A percentile compares a stretch with the other conserved stretches of the same genome.
Evolutionary conservation across 2,888 invertebrate genomes (phyloP).

Genomic region (Drosophila nr. fundita): DNA sequence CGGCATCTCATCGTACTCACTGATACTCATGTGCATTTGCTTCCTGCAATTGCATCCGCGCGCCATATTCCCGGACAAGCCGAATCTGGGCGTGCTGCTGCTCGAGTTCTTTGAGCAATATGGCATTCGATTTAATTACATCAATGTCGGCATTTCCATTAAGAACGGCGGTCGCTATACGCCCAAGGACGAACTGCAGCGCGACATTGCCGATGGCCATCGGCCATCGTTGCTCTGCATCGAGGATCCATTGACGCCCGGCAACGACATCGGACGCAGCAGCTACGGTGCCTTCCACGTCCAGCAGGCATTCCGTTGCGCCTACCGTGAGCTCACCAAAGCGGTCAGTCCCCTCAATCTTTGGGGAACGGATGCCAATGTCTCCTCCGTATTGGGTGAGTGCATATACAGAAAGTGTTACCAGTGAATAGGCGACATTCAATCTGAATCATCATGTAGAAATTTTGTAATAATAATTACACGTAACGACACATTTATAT

Average conservation of each 20-base stretch:
- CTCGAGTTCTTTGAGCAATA: constrained; percentile 99
- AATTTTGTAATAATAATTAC: neutral
- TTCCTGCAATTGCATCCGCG: constrained; percentile 97
- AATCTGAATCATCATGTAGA: neutral
- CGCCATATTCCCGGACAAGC: constrained; percentile 89
- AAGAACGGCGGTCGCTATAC: constrained; percentile 97
- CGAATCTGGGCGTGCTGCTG: constrained; percentile 96
- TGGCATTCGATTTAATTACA: constrained; percentile 97
- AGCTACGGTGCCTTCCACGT: constrained; percentile 92
- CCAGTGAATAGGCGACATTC: neutral
- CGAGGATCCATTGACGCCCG: constrained; percentile 98
- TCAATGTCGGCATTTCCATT: constrained; percentile 93
- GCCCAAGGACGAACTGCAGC: constrained; percentile 96
- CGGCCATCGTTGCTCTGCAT: constrained; percentile 97
- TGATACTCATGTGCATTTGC: constrained; percentile 99
- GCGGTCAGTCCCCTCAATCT: constrained; percentile 88
- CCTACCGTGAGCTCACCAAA: constrained; percentile 93
- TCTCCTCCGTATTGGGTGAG: constrained; percentile 88
- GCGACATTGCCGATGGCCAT: constrained; percentile 97
- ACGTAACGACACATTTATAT: neutral
- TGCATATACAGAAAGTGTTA: constrained; percentile 1
- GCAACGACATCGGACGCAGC: constrained; percentile 98
- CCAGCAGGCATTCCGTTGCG: constrained; percentile 98
- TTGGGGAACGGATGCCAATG: constrained; percentile 86
- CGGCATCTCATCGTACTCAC: constrained; percentile 99